Percentiles rank a stretch among this genome's conserved stretches.
Evolutionary conservation across 92 coral and sea anemone genomes (phyloP).

Genomic region (Scolanthus callimorphus): DNA sequence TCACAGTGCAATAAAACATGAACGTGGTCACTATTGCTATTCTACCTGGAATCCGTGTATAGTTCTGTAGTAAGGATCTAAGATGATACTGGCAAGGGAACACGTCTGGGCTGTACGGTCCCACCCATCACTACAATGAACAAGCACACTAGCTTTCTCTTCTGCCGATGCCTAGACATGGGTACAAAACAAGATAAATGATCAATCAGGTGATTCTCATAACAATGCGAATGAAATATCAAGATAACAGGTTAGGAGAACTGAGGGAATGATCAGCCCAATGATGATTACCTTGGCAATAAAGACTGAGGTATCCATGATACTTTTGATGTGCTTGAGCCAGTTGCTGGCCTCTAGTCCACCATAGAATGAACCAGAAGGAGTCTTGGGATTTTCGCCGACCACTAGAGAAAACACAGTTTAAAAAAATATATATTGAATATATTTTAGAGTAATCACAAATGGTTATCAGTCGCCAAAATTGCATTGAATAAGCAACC

Average conservation of each 20-base stretch:
- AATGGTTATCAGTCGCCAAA: no score
- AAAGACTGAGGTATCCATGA: constrained; percentile 89
- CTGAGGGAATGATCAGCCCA: no score
- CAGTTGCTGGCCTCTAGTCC: constrained; percentile 87
- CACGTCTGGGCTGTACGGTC: constrained; percentile 99
- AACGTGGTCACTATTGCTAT: no score
- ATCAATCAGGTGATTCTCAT: no score
- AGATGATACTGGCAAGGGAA: constrained; percentile 81
- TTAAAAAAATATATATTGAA: no score
- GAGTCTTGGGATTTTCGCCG: constrained; percentile 56
- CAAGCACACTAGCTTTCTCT: constrained; percentile 90
- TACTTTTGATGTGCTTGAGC: constrained; percentile 89
- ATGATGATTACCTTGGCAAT: constrained; percentile 99
- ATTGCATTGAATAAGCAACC: no score
- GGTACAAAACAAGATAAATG: no score
- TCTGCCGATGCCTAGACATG: constrained; percentile 82
- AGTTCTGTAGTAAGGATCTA: constrained; percentile 93
- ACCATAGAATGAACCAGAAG: constrained; percentile 51
- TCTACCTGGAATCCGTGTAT: constrained; percentile 99
- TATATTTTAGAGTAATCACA: no score
- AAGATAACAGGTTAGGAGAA: no score
- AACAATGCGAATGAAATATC: neutral
- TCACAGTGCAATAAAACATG: no score
- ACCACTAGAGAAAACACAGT: constrained; percentile 45
- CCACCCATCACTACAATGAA: constrained; percentile 99